Conservation (phyloP, 64 coral and sea anemone species). For the Porites lutea region DNA sequence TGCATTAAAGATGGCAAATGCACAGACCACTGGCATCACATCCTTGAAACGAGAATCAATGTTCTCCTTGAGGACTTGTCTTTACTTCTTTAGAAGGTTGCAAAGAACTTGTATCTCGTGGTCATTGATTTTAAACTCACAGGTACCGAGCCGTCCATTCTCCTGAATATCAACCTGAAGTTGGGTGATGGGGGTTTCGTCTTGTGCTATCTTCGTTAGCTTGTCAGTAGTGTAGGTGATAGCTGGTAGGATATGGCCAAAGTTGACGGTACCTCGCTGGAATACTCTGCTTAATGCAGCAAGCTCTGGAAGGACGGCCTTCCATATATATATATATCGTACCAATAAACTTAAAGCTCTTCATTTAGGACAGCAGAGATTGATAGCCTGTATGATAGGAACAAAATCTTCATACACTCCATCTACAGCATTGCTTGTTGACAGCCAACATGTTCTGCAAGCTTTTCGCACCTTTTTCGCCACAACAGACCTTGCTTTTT, state of each 20-base stretch:
- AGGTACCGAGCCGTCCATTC: constrained; percentile 20
- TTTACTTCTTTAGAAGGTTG: constrained; percentile 47
- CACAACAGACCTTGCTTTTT: constrained; percentile 51
- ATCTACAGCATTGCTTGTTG: constrained; percentile 67
- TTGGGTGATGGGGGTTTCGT: background rate
- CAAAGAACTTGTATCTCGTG: background rate
- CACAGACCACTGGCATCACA: constrained; percentile 20
- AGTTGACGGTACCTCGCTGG: too few species aligned
- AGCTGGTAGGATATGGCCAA: constrained; percentile 39
- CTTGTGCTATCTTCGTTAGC: constrained; percentile 2
- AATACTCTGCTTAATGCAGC: constrained; percentile 58
- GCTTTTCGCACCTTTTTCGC: constrained; percentile 55
- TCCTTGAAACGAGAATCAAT: constrained; percentile 28
- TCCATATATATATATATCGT: constrained; percentile 59
- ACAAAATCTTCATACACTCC: constrained; percentile 79
- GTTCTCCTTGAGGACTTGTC: constrained; percentile 10
- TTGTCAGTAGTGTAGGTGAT: constrained; percentile 53
- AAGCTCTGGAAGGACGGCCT: constrained; percentile 63
- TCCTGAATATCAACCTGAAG: constrained; percentile 59
- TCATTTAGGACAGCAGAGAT: constrained; percentile 34
- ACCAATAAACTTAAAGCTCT: constrained; percentile 65
- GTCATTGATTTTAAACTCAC: background rate
- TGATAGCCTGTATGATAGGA: constrained; percentile 56
- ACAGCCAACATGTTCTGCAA: constrained; percentile 82
- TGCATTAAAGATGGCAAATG: constrained; percentile 33